Percentiles rank a stretch among this genome's conserved stretches.
These are phyloP conservation scores for Lota lota DNA, from an alignment of 2,113 vertebrate genomes.

Conservation along the genomic window DNA sequence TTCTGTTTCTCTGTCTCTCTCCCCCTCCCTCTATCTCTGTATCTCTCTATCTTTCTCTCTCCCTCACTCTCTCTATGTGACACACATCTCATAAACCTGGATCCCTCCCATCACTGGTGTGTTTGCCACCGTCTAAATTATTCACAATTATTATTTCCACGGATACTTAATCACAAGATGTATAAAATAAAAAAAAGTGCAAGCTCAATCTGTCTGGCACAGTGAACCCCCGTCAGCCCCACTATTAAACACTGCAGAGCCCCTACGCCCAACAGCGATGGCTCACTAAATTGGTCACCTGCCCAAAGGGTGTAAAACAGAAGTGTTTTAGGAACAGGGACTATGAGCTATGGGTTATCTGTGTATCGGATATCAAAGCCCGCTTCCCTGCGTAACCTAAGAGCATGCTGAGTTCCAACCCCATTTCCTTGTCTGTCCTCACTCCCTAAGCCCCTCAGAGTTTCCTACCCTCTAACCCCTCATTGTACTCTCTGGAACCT, in stretches of 20 bases:
- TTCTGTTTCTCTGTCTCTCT: too few relatives aligned
- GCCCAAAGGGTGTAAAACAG: conserved; percentile 29
- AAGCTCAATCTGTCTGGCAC: too few relatives aligned
- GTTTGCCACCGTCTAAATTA: conserved; percentile 18
- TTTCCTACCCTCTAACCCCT: conserved; percentile 7
- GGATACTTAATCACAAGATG: conserved; percentile 39
- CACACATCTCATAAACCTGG: too few relatives aligned
- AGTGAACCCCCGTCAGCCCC: too few relatives aligned
- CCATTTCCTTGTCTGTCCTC: conserved; percentile 42
- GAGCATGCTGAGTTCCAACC: conserved; percentile 50
- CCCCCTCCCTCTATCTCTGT: too few relatives aligned
- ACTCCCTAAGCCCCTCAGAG: conserved; percentile 15
- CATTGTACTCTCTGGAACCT: conserved; percentile 2
- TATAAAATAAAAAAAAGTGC: too few relatives aligned
- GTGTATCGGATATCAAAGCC: conserved; percentile 67
- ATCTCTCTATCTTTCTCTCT: too few relatives aligned
- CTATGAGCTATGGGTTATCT: conserved; percentile 54
- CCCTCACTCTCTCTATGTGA: too few relatives aligned
- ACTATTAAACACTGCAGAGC: too few relatives aligned
- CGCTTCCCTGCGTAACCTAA: conserved; percentile 44
- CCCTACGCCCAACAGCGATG: neutral
- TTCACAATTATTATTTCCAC: conserved; percentile 18
- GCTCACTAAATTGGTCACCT: conserved; percentile 33
- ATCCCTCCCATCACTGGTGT: conserved; percentile 13
- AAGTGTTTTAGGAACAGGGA: conserved; percentile 32